A percentile compares a stretch with the other conserved stretches of the same genome.
phyloP scores from a whole-genome alignment of 2,113 vertebrate species.

The Petaurus breviceps region DNA sequence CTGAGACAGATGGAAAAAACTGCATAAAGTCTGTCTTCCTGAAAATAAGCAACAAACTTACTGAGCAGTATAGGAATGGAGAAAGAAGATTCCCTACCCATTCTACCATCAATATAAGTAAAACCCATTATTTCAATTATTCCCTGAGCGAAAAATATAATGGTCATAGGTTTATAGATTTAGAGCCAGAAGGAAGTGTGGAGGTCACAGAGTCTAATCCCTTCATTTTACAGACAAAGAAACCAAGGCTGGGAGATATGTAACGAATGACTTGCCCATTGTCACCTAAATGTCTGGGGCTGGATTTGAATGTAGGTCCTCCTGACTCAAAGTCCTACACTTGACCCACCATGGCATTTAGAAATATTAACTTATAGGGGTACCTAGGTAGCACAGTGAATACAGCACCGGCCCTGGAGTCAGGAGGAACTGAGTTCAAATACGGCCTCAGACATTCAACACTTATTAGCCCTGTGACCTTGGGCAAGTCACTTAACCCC shows the following conservation, averaged over 20 bases:
- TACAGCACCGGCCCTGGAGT: too few species aligned
- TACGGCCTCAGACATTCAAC: too few species aligned
- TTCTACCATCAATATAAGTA: rapidly evolving
- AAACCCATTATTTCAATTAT: constrained; percentile 36
- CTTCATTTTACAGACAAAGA: not conserved
- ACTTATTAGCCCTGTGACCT: too few species aligned
- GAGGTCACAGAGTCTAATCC: not conserved
- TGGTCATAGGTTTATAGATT: not conserved
- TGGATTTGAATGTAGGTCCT: not conserved
- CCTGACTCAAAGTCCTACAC: not conserved
- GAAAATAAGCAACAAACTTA: rapidly evolving
- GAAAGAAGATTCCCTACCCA: not conserved
- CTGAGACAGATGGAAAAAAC: not conserved
- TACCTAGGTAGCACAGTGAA: too few species aligned
- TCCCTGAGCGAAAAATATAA: constrained; percentile 14
- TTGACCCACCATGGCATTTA: too few species aligned
- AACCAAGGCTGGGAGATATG: not conserved
- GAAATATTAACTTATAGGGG: too few species aligned
- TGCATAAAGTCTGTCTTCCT: not conserved
- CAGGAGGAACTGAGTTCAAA: too few species aligned
- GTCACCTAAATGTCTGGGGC: not conserved
- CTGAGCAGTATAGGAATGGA: not conserved
- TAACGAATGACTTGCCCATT: constrained; percentile 35
- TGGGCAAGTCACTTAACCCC: too few species aligned
- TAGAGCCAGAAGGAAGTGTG: not conserved